Conservation (phyloP, 2,888 invertebrate species). For the Athripsodes cinereus region DNA sequence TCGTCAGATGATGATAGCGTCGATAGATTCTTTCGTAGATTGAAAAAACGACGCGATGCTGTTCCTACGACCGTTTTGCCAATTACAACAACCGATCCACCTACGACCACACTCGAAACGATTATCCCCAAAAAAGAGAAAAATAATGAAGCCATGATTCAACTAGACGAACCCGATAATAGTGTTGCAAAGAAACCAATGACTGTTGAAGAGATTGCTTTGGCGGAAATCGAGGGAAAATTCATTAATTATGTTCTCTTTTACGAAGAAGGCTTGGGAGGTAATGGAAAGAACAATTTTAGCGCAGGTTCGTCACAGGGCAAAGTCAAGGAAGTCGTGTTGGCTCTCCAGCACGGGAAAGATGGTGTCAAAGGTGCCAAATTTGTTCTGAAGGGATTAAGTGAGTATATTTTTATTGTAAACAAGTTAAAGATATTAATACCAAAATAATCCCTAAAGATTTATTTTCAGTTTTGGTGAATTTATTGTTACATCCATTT, state of each 20-base stretch:
- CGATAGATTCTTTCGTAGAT: conserved; percentile 11
- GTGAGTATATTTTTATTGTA: conserved; percentile 39
- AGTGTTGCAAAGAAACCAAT: neutral
- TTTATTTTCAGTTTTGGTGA: too few relatives aligned
- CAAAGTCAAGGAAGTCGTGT: conserved; percentile 40
- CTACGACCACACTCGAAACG: neutral
- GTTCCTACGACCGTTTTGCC: conserved; percentile 4
- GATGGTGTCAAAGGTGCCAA: conserved; percentile 41
- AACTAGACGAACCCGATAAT: neutral
- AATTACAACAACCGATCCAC: conserved; percentile 2
- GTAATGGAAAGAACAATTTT: conserved; percentile 36
- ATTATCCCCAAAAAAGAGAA: neutral
- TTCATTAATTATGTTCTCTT: conserved; percentile 45
- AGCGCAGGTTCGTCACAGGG: conserved; percentile 36
- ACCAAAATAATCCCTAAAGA: too few relatives aligned
- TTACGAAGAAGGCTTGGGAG: conserved; percentile 40
- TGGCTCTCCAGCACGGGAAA: conserved; percentile 42
- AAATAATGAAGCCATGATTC: neutral
- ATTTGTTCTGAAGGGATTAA: conserved; percentile 41
- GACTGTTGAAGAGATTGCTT: conserved; percentile 26
- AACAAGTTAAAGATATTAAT: too few relatives aligned
- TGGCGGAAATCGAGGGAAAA: conserved; percentile 33
- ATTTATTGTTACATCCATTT: too few relatives aligned
- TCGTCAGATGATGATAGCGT: neutral
- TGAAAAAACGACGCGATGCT: conserved; percentile 17